Percentiles rank a stretch among this genome's conserved stretches.
phyloP scores from a whole-genome alignment of 2,888 invertebrate genomes.

The Microctonus brassicae region DNA sequence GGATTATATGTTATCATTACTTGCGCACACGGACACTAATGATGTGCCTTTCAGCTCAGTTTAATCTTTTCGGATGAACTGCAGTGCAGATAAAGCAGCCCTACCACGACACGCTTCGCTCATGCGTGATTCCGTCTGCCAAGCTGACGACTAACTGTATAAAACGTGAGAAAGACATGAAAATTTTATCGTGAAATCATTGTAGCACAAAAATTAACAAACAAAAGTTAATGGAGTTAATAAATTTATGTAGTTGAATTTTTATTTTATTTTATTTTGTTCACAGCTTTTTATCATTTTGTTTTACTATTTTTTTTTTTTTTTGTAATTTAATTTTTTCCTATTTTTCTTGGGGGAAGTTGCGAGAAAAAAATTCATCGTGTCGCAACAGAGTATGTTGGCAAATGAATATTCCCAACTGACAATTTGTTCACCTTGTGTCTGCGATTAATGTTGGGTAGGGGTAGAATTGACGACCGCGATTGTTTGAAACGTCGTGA shows the following conservation, averaged over 20 bases:
- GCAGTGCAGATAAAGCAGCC: conserved; percentile 32
- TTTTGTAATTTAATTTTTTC: no score
- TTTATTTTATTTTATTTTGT: neutral
- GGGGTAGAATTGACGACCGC: conserved; percentile 6
- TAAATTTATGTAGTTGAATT: neutral
- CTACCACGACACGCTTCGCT: conserved; percentile 23
- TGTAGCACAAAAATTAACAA: neutral
- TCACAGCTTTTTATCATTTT: neutral
- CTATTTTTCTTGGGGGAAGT: neutral
- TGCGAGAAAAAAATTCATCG: neutral
- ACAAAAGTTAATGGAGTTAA: neutral
- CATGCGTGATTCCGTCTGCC: conserved; percentile 48
- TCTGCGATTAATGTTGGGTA: conserved; percentile 10
- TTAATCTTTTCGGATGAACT: conserved; percentile 40
- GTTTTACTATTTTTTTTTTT: neutral
- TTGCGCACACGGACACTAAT: conserved; percentile 35
- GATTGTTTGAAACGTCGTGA: conserved; percentile 41
- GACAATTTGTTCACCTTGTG: conserved; percentile 11
- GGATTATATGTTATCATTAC: conserved; percentile 36
- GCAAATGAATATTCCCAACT: conserved; percentile 7
- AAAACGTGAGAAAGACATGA: conserved; percentile 34
- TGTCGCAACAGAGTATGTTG: neutral
- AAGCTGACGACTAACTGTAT: conserved; percentile 45
- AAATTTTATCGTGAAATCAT: conserved; percentile 22
- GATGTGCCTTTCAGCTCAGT: conserved; percentile 43